Percentiles rank a stretch among this genome's conserved stretches.
These are phyloP conservation scores for Netelia melanura DNA, from an alignment of 2,888 invertebrate genomes.

Conservation along the genomic window DNA sequence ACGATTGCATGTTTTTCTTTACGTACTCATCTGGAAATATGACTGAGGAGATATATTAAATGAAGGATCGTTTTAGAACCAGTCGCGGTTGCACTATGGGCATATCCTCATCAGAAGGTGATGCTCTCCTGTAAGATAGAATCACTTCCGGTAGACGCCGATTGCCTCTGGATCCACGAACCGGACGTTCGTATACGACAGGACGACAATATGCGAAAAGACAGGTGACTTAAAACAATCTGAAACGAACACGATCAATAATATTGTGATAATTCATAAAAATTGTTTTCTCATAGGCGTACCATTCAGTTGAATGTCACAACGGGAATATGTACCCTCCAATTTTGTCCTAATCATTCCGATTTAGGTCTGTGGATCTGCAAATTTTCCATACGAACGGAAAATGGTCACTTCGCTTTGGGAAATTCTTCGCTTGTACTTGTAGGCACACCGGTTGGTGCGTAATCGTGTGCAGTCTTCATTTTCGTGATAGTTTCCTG, in stretches of 20 bases:
- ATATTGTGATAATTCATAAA: constrained; percentile 12
- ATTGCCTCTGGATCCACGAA: constrained; percentile 81
- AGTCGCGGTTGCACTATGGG: constrained; percentile 81
- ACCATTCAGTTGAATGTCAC: constrained; percentile 79
- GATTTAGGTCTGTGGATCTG: constrained; percentile 83
- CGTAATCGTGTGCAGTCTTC: constrained; percentile 15
- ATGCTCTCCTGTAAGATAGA: constrained; percentile 81
- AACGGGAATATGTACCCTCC: constrained; percentile 80
- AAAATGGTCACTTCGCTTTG: constrained; percentile 74
- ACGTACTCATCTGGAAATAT: neutral
- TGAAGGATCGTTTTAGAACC: constrained; percentile 76
- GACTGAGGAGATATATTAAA: neutral
- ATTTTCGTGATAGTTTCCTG: neutral
- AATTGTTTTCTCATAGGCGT: constrained; percentile 72
- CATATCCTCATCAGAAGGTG: constrained; percentile 80
- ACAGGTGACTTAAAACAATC: neutral
- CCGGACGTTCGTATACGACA: constrained; percentile 75
- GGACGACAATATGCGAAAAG: constrained; percentile 67
- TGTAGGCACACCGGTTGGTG: constrained; percentile 77
- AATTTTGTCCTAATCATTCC: constrained; percentile 79
- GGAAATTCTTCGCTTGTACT: constrained; percentile 80
- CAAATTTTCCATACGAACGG: constrained; percentile 75
- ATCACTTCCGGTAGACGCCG: constrained; percentile 72
- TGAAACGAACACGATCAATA: neutral
- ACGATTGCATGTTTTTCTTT: constrained; percentile 7